phyloP scores from a whole-genome alignment of 53 echinoderm and acorn worm species.

The Crossaster papposus region DNA sequence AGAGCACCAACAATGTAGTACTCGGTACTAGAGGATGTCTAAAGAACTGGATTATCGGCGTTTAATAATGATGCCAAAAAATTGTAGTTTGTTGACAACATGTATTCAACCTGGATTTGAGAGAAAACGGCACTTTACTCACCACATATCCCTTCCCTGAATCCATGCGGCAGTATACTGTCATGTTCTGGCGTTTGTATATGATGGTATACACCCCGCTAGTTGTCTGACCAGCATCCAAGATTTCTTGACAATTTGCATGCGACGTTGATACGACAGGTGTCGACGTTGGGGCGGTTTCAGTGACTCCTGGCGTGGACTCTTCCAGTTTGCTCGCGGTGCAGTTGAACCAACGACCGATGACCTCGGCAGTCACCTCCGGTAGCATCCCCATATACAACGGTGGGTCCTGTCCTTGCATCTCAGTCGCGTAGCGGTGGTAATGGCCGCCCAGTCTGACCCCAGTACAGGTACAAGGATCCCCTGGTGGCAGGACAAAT shows the following conservation, averaged over 20 bases:
- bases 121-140: neutral
- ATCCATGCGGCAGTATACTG: constrained; percentile 67
- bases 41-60: too few relatives aligned
- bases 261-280: neutral
- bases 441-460: constrained; percentile 16
- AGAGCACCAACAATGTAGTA: too few relatives aligned
- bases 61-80: too few relatives aligned
- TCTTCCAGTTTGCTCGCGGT: neutral
- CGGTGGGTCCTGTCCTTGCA: neutral
- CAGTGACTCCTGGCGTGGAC: neutral
- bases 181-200: constrained; percentile 24
- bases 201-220: constrained; percentile 65
- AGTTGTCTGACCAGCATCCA: constrained; percentile 41
- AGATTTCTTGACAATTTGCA: constrained; percentile 56
- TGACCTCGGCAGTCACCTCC: neutral
- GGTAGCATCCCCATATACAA: neutral
- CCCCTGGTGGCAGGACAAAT: constrained; percentile 12
- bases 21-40: too few relatives aligned
- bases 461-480: constrained; percentile 10
- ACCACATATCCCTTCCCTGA: constrained; percentile 67
- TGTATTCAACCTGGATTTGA: too few relatives aligned
- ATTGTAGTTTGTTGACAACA: too few relatives aligned
- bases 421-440: neutral
- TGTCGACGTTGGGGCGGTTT: neutral
- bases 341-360: neutral